These are phyloP conservation scores for Melanerpes aurifrons DNA, from an alignment of 2,113 vertebrate species.

Conservation along the genomic window DNA sequence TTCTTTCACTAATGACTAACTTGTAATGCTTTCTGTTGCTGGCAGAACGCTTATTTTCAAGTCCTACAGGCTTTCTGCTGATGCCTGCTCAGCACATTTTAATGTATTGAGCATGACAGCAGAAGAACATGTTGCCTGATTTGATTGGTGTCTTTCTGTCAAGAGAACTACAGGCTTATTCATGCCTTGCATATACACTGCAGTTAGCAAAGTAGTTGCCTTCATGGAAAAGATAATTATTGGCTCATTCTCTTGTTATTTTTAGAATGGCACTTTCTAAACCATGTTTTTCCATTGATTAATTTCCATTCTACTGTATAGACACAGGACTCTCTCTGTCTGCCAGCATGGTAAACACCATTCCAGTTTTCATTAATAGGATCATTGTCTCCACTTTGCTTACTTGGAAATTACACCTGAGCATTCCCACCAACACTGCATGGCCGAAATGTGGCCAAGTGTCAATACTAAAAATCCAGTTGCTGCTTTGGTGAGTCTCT, in stretches of 20 bases:
- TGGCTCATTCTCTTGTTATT: constrained; percentile 5
- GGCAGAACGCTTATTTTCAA: background rate
- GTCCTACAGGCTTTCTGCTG: background rate
- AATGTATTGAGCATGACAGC: constrained; percentile 23
- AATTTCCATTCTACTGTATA: background rate
- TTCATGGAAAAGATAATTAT: constrained; percentile 28
- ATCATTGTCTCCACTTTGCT: constrained; percentile 7
- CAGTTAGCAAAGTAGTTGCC: constrained; percentile 2
- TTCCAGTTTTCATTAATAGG: constrained; percentile 2
- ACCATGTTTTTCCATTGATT: constrained; percentile 12
- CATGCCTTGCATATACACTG: background rate
- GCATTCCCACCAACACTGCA: background rate
- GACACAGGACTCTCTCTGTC: background rate
- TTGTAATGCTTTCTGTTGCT: background rate
- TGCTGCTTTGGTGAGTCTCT: background rate
- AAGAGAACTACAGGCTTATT: constrained; percentile 26
- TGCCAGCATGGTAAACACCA: background rate
- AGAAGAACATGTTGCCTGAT: background rate
- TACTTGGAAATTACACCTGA: constrained; percentile 2
- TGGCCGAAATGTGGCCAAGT: background rate
- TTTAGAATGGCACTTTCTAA: constrained; percentile 1
- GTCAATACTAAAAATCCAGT: background rate
- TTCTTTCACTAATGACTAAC: background rate
- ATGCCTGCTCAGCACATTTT: background rate
- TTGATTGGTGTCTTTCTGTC: constrained; percentile 47